Evolutionary conservation across 2,888 invertebrate species (phyloP).

Genomic region (Drosophila sordidapex): DNA sequence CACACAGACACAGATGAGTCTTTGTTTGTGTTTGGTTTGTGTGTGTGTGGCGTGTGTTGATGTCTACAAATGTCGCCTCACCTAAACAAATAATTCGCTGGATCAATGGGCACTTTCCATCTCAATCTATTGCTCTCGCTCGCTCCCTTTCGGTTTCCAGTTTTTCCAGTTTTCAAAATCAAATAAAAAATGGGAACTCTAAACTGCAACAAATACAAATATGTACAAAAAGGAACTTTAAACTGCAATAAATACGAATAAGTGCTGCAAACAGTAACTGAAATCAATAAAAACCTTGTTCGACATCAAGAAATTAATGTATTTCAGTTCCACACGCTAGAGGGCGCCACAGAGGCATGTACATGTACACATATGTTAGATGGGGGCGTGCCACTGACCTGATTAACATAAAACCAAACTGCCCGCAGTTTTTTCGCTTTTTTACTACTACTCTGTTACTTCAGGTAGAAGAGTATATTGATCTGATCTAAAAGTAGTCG

Average conservation of each 20-base stretch:
- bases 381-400: slow-evolving; percentile 78
- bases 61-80: slow-evolving; percentile 37
- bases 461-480: neutral
- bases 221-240: neutral
- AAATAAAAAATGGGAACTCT: neutral
- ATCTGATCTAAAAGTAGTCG: neutral
- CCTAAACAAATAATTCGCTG: slow-evolving; percentile 69
- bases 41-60: slow-evolving; percentile 42
- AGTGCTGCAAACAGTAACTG: neutral
- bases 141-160: neutral
- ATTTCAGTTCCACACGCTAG: slow-evolving; percentile 9
- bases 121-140: neutral
- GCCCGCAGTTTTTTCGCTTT: slow-evolving; percentile 67
- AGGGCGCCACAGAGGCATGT: slow-evolving; percentile 22
- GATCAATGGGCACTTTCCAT: slow-evolving; percentile 7
- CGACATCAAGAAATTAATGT: slow-evolving; percentile 20
- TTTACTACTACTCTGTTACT: neutral
- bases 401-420: slow-evolving; percentile 77
- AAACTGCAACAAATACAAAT: neutral
- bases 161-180: slow-evolving; percentile 24
- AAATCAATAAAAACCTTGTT: slow-evolving; percentile 36
- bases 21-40: slow-evolving; percentile 38
- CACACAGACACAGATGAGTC: slow-evolving; percentile 31
- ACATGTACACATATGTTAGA: slow-evolving; percentile 1
- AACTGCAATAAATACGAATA: neutral